These are phyloP conservation scores for Passer domesticus DNA, from an alignment of 2,113 vertebrate genomes.

Conservation along the genomic window DNA sequence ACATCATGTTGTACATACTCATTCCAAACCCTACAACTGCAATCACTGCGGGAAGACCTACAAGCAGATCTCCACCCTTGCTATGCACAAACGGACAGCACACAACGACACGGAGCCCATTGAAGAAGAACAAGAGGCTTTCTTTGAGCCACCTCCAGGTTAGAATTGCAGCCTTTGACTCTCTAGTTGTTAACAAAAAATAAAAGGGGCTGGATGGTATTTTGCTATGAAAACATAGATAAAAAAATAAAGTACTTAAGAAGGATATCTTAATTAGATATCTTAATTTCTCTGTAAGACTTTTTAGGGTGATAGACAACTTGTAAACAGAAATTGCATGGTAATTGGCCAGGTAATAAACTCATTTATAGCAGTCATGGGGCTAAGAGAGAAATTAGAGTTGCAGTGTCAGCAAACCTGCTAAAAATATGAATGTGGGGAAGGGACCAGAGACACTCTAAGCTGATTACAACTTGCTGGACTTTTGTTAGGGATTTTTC, in stretches of 20 bases:
- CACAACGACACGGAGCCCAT: conserved; percentile 98
- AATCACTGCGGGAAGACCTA: conserved; percentile 99
- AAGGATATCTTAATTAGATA: not conserved
- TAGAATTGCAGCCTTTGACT: conserved; percentile 24
- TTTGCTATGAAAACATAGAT: not conserved
- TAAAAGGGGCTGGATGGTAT: not conserved
- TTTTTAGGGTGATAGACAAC: not conserved
- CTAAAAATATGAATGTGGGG: not conserved
- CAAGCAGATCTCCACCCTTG: conserved; percentile 97
- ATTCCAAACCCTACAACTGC: conserved; percentile 98
- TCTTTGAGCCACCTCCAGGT: conserved; percentile 95
- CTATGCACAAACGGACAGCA: conserved; percentile 97
- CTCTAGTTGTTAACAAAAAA: not conserved
- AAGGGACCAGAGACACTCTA: not conserved
- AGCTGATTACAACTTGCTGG: not conserved
- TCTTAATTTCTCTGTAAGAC: not conserved
- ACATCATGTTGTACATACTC: conserved; percentile 97
- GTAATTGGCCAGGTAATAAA: not conserved
- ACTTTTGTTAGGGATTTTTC: not conserved
- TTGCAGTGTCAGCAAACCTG: not conserved
- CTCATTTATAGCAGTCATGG: not conserved
- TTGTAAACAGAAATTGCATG: not conserved
- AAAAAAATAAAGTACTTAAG: not conserved
- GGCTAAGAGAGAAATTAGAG: not conserved
- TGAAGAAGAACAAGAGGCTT: conserved; percentile 95